A percentile compares a stretch with the other conserved stretches of the same genome.
Conservation (phyloP, 2,797 vertebrate genomes). For the Epinephelus awoara region DNA sequence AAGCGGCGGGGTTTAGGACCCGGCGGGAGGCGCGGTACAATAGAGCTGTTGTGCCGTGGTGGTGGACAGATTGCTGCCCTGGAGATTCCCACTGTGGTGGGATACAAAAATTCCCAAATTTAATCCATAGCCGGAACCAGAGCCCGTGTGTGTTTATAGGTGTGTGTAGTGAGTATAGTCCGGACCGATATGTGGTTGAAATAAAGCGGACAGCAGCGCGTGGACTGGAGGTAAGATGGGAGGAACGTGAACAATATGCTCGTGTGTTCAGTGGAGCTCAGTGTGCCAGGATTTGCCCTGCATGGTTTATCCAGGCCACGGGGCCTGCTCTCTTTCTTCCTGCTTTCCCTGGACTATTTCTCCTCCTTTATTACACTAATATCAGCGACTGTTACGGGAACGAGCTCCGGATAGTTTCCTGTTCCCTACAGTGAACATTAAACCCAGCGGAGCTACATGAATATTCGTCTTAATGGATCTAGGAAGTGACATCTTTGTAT, state of each 20-base stretch:
- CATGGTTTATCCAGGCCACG: slow-evolving; percentile 74
- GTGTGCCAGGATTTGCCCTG: slow-evolving; percentile 77
- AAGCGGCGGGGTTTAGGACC: slow-evolving; percentile 91
- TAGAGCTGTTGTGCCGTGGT: slow-evolving; percentile 92
- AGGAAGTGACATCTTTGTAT: slow-evolving; percentile 79
- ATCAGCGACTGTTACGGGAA: fast-evolving
- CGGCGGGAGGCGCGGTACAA: slow-evolving; percentile 91
- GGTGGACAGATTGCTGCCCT: slow-evolving; percentile 76
- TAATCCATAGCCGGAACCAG: background rate
- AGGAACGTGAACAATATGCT: slow-evolving; percentile 79
- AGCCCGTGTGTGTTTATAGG: background rate
- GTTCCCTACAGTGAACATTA: fast-evolving
- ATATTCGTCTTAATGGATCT: slow-evolving; percentile 28
- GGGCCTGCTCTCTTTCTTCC: slow-evolving; percentile 68
- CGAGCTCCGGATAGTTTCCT: fast-evolving
- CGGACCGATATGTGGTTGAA: slow-evolving; percentile 19
- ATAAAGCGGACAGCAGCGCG: slow-evolving; percentile 44
- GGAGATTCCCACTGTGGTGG: slow-evolving; percentile 77
- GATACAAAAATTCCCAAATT: slow-evolving; percentile 51
- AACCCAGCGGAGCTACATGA: background rate
- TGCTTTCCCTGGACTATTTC: background rate
- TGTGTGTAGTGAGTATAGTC: background rate
- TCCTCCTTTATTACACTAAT: fast-evolving
- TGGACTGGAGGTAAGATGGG: slow-evolving; percentile 81
- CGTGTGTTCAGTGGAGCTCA: slow-evolving; percentile 73